Evolutionary conservation across 2,888 invertebrate species (phyloP), one percentile per base, ranked within the genome.

Genomic region (Erebia aethiops): DNA sequence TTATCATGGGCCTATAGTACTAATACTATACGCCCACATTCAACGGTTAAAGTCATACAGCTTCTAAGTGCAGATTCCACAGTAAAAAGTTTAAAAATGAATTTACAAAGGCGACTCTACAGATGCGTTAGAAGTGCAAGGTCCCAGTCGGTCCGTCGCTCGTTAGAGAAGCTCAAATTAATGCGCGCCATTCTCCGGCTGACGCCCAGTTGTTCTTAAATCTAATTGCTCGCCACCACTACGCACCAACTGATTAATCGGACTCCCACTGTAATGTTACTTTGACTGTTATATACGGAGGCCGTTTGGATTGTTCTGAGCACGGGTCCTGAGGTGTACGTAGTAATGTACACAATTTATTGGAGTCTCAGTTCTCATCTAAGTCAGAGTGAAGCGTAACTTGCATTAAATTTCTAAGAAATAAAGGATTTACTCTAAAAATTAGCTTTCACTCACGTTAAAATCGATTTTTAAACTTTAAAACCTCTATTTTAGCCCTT

Each of bases 171-270:
- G 91, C 90, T 90, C 91, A 91, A 92, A 92, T 92, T 92, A 92
- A 92, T 92, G 92, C 90, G 85, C 88, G 88, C 92, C 89, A 92
- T 93, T 92, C 92, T 88, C 87, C 84, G 84, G 87, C 90, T 91
- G 90, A 90, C 92, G 91, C 89, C 92, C 91, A 88, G 92, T 92
- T 93, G 92, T 93, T 93, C 92, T 93, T 92, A 93, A 93, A 93
- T 92, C 92, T 92, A 93, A 93, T 93, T 92, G 91, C 91, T 88
- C 84, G 85, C 85, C 86, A 82, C 85, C 76, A 72, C 75, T 73
- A 75, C 77, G 76, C 76, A 76, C 77, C 76, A 75, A 78, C 79
- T 79, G 81, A 80, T 81, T 80, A 78, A 80, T 79, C 76, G 77
- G 73, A 76, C 79, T 77, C 77, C 78, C 75, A 74, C 74, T 75